phyloP scores from a whole-genome alignment of 2,888 invertebrate species.

The Mermis nigrescens region DNA sequence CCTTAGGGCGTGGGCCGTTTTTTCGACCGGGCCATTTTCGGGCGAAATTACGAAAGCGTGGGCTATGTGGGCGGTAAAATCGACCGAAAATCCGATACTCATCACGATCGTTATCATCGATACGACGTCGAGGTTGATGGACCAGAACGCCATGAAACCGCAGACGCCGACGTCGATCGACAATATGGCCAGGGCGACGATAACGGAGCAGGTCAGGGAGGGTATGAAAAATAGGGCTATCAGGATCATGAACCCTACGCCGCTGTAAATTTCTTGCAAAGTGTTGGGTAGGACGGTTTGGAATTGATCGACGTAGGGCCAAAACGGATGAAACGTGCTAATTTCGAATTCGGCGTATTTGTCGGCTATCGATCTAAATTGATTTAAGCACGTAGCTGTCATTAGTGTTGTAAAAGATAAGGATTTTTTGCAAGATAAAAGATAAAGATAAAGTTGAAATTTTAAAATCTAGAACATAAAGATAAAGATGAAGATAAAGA shows the following conservation, averaged over 20 bases:
- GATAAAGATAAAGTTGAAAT: too few relatives aligned
- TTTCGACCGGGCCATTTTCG: constrained; percentile 55
- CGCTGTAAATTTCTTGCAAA: constrained; percentile 26
- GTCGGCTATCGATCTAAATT: constrained; percentile 53
- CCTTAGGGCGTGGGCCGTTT: constrained; percentile 64
- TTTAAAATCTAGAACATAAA: too few relatives aligned
- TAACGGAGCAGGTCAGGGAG: constrained; percentile 64
- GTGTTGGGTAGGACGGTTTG: too few relatives aligned
- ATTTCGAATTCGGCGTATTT: constrained; percentile 55
- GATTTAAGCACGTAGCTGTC: too few relatives aligned
- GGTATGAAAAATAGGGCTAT: constrained; percentile 83
- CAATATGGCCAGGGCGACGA: constrained; percentile 81
- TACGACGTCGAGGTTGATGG: constrained; percentile 58
- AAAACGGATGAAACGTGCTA: constrained; percentile 81
- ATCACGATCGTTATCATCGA: constrained; percentile 89
- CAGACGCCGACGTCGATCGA: constrained; percentile 80
- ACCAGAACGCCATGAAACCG: constrained; percentile 81
- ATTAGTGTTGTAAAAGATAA: too few relatives aligned
- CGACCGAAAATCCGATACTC: constrained; percentile 88
- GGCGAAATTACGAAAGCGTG: constrained; percentile 76
- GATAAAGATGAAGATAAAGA: too few relatives aligned
- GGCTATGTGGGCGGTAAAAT: constrained; percentile 83
- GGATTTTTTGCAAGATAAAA: too few relatives aligned
- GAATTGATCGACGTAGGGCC: constrained; percentile 64
- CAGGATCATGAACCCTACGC: constrained; percentile 62